A percentile compares a stretch with the other conserved stretches of the same genome.
These are phyloP conservation scores for Cyrtodaria siliqua DNA, from an alignment of 2,888 invertebrate genomes.

Conservation along the genomic window DNA sequence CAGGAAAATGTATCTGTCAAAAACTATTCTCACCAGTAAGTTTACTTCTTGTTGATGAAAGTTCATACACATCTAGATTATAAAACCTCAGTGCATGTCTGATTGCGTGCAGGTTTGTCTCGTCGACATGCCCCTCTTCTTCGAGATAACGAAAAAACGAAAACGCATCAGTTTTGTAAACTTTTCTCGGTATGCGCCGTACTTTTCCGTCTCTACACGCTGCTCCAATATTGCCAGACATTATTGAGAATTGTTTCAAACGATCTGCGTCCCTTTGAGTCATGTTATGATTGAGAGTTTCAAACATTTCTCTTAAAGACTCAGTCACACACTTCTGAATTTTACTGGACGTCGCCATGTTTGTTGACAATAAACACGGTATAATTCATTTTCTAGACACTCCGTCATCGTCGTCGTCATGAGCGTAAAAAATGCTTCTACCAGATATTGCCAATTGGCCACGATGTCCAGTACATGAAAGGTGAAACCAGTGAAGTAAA, in stretches of 20 bases:
- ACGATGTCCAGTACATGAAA: too few species aligned
- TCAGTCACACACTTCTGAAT: too few species aligned
- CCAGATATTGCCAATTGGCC: too few species aligned
- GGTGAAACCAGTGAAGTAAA: too few species aligned
- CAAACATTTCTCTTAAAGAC: slow-evolving; percentile 63
- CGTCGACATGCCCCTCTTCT: slow-evolving; percentile 19
- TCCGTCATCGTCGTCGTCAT: too few species aligned
- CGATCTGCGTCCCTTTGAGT: slow-evolving; percentile 53
- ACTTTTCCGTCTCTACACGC: background rate
- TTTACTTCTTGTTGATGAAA: slow-evolving; percentile 2
- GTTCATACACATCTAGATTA: slow-evolving; percentile 18
- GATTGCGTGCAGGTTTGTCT: slow-evolving; percentile 15
- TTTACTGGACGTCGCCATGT: slow-evolving; percentile 1
- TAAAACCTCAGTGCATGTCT: slow-evolving; percentile 2
- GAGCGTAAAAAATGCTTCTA: too few species aligned
- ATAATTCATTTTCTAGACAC: too few species aligned
- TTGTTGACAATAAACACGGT: too few species aligned
- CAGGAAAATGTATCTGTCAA: too few species aligned
- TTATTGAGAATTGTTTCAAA: slow-evolving; percentile 15
- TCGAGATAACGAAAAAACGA: slow-evolving; percentile 30
- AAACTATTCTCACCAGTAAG: too few species aligned
- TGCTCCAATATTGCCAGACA: slow-evolving; percentile 1
- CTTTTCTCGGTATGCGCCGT: slow-evolving; percentile 17
- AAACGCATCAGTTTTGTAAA: slow-evolving; percentile 30
- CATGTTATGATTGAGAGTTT: slow-evolving; percentile 72